Evolutionary conservation across 2,113 vertebrate genomes (phyloP).

Genomic region (Anguilla japonica): DNA sequence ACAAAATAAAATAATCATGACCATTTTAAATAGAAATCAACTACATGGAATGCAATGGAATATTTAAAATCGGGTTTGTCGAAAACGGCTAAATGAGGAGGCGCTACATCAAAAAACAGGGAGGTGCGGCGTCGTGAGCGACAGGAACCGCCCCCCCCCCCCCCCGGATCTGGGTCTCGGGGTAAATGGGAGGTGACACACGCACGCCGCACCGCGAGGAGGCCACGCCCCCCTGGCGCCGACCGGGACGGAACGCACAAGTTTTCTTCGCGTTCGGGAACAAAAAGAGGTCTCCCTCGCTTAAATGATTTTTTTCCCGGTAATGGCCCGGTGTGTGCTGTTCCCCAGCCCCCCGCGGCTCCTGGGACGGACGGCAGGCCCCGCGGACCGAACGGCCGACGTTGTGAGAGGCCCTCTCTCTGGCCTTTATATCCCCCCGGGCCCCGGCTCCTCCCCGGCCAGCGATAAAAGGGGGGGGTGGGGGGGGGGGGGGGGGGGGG

Average conservation of each 20-base stretch:
- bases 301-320: slow-evolving; percentile 53
- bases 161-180: slow-evolving; percentile 45
- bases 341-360: slow-evolving; percentile 42
- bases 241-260: slow-evolving; percentile 61
- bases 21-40: slow-evolving; percentile 77
- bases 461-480: background rate
- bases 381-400: background rate
- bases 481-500: no score
- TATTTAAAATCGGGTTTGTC: slow-evolving; percentile 65
- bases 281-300: slow-evolving; percentile 56
- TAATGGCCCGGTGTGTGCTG: slow-evolving; percentile 44
- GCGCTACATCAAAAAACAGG: slow-evolving; percentile 59
- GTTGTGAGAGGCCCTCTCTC: background rate
- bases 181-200: slow-evolving; percentile 62
- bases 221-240: slow-evolving; percentile 53
- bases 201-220: slow-evolving; percentile 40
- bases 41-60: slow-evolving; percentile 66
- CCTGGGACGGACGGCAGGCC: slow-evolving; percentile 51
- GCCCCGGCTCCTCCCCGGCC: background rate
- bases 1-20: slow-evolving; percentile 94
- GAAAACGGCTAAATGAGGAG: slow-evolving; percentile 59
- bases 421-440: slow-evolving; percentile 10
- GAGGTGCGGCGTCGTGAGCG: slow-evolving; percentile 47
- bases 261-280: slow-evolving; percentile 62
- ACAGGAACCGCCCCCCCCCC: slow-evolving; percentile 31